Evolutionary conservation across 2,113 vertebrate species (phyloP).

Genomic region (Egretta garzetta): DNA sequence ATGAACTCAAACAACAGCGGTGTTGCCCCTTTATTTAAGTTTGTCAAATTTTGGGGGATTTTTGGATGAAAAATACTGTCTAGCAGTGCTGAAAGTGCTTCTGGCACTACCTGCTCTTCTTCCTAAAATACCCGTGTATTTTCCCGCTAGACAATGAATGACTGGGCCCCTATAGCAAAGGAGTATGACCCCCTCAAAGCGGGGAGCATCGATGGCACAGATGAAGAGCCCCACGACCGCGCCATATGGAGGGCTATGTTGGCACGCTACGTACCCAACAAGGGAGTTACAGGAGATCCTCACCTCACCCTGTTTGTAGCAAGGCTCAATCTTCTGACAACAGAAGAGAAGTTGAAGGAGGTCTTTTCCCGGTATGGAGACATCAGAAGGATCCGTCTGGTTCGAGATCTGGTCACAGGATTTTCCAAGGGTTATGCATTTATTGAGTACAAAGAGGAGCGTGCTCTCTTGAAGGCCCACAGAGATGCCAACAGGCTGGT

Average conservation of each 20-base stretch:
- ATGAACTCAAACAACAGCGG: neutral
- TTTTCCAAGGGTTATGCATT: conserved; percentile 94
- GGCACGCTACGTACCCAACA: conserved; percentile 89
- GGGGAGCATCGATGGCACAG: conserved; percentile 95
- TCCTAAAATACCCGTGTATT: rapidly evolving
- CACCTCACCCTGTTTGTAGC: conserved; percentile 92
- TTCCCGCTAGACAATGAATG: conserved; percentile 77
- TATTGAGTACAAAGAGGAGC: conserved; percentile 92
- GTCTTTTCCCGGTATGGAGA: conserved; percentile 93
- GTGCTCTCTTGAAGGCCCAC: conserved; percentile 84
- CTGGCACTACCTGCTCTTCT: rapidly evolving
- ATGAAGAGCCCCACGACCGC: conserved; percentile 92
- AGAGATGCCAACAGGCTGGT: conserved; percentile 91
- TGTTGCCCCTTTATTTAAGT: rapidly evolving
- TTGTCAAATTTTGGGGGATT: rapidly evolving
- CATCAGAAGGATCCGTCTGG: conserved; percentile 86
- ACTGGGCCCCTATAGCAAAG: conserved; percentile 92
- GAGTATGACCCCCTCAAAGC: conserved; percentile 93
- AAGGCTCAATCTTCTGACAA: conserved; percentile 88
- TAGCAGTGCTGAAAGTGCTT: neutral
- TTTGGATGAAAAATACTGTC: neutral
- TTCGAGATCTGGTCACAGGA: conserved; percentile 91
- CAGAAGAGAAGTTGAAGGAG: conserved; percentile 87
- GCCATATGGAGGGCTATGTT: conserved; percentile 93
- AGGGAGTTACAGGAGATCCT: conserved; percentile 87